phyloP scores from a whole-genome alignment of 2,888 invertebrate species.

The Himalopsyche tibetana region DNA sequence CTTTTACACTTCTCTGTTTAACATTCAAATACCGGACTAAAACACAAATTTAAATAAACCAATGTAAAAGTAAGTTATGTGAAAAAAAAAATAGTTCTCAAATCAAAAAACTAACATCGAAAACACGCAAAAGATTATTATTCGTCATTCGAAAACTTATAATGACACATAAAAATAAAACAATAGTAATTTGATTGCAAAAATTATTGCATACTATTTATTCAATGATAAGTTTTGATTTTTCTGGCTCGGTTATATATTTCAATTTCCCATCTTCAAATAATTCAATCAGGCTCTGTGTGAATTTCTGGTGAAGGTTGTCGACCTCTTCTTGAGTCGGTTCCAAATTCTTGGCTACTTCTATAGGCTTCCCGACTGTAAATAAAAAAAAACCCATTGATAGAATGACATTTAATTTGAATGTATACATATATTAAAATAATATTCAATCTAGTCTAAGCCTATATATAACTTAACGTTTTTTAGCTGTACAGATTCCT shows the following conservation, averaged over 20 bases:
- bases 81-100: too few relatives aligned
- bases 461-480: too few relatives aligned
- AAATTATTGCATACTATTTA: slow-evolving; percentile 56
- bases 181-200: too few relatives aligned
- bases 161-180: too few relatives aligned
- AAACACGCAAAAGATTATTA: too few relatives aligned
- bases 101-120: too few relatives aligned
- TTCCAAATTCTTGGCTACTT: slow-evolving; percentile 81
- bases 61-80: too few relatives aligned
- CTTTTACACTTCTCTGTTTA: too few relatives aligned
- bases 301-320: slow-evolving; percentile 85
- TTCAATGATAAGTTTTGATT: slow-evolving; percentile 75
- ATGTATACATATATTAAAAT: not conserved
- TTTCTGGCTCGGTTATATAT: slow-evolving; percentile 81
- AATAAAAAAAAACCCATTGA: slow-evolving; percentile 66
- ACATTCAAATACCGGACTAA: too few relatives aligned
- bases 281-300: slow-evolving; percentile 80
- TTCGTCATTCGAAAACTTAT: too few relatives aligned
- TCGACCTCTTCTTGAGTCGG: slow-evolving; percentile 88
- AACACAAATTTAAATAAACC: too few relatives aligned
- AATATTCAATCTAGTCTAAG: not conserved
- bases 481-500: too few relatives aligned
- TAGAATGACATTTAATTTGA: not conserved
- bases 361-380: slow-evolving; percentile 91
- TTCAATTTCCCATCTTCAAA: slow-evolving; percentile 91